Evolutionary conservation across 2,888 invertebrate genomes (phyloP), one percentile per base, ranked within the genome.

Genomic region (Cheilosia grossa): DNA sequence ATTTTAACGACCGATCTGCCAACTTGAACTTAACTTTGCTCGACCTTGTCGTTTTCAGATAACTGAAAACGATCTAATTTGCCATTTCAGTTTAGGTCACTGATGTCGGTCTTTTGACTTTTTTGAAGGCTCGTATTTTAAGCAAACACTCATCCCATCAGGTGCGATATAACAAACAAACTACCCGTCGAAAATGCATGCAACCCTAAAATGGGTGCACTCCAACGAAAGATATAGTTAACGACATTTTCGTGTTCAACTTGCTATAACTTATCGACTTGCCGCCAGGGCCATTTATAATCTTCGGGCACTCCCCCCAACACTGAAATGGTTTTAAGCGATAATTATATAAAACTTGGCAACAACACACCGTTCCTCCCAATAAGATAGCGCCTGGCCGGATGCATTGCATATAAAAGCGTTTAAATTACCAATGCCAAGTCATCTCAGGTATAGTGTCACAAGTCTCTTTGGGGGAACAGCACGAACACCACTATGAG

Each of bases 321-420:
- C 73, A 82, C 58, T 69, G 27, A 73, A 73, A 82, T 40, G n/a
- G 51, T 79, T 82, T 82, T 79, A 58, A 64, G 17, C 30, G 53
- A 47, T 53, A 61, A 17, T 24, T n/a, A 58, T 17, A 6, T 21
- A 21, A n/a, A n/a, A 49, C 15, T 21, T 21, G 6, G 37, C 24
- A 58, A 24, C 49, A 49, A 17, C 13, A 59, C 17, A 33, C 58
- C 13, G 44, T 37, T 40, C n/a, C 69, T 53, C 37, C 27, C 61
- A 24, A 15, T 19, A 17, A 58, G 75, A 69, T 63, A 75, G 49
- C 30, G 63, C 49, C 13, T 9, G 17, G 17, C 13, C 51, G 21
- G 13, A 21, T 30, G 2, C 56, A 47, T n/a, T 21, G 21, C 49
- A 30, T 67, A 73, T 80, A 73, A 80, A 80, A 80, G 67, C 47